These are phyloP conservation scores for Oithona nana DNA, from an alignment of 2,888 invertebrate species.

Conservation along the genomic window DNA sequence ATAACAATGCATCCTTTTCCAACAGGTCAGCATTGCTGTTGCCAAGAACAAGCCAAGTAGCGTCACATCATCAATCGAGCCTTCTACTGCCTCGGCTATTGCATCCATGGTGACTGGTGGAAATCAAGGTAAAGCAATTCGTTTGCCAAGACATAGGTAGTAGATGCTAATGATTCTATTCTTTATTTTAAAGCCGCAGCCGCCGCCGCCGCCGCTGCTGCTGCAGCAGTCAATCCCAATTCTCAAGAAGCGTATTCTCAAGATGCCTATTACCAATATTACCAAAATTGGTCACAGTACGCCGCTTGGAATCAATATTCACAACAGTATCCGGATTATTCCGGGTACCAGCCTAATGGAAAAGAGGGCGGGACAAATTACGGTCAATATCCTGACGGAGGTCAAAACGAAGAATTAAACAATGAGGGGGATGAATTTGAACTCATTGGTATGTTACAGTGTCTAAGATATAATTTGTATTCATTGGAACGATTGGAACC, in stretches of 20 bases:
- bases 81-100: slow-evolving; percentile 3
- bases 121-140: no score
- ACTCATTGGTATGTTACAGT: neutral
- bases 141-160: no score
- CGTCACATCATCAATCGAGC: neutral
- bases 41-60: slow-evolving; percentile 31
- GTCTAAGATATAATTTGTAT: neutral
- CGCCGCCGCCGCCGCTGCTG: neutral
- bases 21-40: slow-evolving; percentile 42
- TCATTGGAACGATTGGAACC: no score
- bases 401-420: neutral
- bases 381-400: neutral
- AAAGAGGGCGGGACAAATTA: neutral
- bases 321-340: slow-evolving; percentile 3
- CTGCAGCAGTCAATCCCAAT: neutral
- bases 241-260: neutral
- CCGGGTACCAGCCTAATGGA: neutral
- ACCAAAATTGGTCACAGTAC: slow-evolving; percentile 22
- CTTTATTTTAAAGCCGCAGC: no score
- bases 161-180: no score
- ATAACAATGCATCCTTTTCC: no score
- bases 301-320: slow-evolving; percentile 20
- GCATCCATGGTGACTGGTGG: neutral
- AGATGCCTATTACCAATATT: slow-evolving; percentile 17
- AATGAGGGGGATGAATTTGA: neutral